These are phyloP conservation scores for Silurus lanzhouensis DNA, from an alignment of 2,797 vertebrate species.

Conservation along the genomic window DNA sequence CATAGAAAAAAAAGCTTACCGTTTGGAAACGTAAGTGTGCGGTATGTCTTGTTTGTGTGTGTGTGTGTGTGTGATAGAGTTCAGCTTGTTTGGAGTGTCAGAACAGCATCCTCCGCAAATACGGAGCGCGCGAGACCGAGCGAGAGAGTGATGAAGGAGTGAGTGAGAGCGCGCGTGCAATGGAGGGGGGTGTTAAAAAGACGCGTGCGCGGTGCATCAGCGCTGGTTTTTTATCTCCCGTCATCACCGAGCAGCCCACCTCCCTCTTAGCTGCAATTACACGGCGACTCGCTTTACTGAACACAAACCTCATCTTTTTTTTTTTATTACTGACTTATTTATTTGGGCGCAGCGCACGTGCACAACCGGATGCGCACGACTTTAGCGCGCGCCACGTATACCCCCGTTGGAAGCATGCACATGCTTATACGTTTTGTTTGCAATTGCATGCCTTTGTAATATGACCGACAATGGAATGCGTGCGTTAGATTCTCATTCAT, in stretches of 20 bases:
- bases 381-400: too few species aligned
- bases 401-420: too few species aligned
- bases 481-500: not conserved
- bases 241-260: conserved; percentile 1
- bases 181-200: not conserved
- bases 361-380: not conserved
- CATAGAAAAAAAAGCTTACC: too few species aligned
- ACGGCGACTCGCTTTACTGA: not conserved
- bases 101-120: conserved; percentile 19
- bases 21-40: not conserved
- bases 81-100: conserved; percentile 12
- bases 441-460: not conserved
- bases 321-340: not conserved
- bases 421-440: too few species aligned
- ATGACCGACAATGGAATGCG: not conserved
- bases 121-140: not conserved
- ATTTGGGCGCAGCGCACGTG: not conserved
- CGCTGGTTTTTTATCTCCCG: conserved; percentile 17
- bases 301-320: too few species aligned
- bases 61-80: not conserved
- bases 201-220: conserved; percentile 8
- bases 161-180: not conserved
- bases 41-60: not conserved
- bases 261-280: conserved; percentile 8
- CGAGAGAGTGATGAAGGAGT: not conserved